A percentile compares a stretch with the other conserved stretches of the same genome.
phyloP scores from a whole-genome alignment of 2,888 invertebrate genomes.

The Orthonevra nobilis region DNA sequence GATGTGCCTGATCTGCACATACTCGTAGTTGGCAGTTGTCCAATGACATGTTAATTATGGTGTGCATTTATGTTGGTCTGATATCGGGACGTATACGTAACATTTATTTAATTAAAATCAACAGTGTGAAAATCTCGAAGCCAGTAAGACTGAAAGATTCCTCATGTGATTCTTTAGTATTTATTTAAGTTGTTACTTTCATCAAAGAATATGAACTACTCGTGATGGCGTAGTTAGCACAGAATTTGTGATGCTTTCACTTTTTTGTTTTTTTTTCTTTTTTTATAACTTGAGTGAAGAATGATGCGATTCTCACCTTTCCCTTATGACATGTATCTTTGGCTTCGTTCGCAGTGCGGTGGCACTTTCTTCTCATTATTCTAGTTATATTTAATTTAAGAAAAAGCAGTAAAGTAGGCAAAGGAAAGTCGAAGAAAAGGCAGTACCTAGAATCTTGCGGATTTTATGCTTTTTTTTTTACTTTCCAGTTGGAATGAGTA shows the following conservation, averaged over 20 bases:
- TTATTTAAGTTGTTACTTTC: conserved; percentile 6
- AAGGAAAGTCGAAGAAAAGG: no score
- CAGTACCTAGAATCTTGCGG: no score
- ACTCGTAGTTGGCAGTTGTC: background rate
- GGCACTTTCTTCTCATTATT: no score
- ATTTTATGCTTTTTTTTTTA: no score
- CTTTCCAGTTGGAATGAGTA: no score
- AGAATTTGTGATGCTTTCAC: conserved; percentile 51
- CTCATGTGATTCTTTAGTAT: no score
- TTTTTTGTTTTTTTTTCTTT: conserved; percentile 22
- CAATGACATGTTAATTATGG: background rate
- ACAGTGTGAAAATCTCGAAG: no score
- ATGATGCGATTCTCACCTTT: conserved; percentile 41
- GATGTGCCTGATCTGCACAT: background rate
- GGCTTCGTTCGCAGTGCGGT: no score
- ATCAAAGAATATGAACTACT: conserved; percentile 1
- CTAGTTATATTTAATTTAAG: no score
- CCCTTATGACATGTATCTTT: conserved; percentile 26
- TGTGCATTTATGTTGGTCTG: background rate
- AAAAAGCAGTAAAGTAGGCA: no score
- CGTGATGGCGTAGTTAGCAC: conserved; percentile 27
- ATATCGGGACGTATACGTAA: conserved; percentile 8
- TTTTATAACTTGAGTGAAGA: conserved; percentile 10
- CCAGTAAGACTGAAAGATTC: no score
- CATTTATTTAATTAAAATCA: background rate